These are phyloP conservation scores for Sarotherodon lohbergeri DNA, from an alignment of 2,113 vertebrate species.

Conservation along the genomic window DNA sequence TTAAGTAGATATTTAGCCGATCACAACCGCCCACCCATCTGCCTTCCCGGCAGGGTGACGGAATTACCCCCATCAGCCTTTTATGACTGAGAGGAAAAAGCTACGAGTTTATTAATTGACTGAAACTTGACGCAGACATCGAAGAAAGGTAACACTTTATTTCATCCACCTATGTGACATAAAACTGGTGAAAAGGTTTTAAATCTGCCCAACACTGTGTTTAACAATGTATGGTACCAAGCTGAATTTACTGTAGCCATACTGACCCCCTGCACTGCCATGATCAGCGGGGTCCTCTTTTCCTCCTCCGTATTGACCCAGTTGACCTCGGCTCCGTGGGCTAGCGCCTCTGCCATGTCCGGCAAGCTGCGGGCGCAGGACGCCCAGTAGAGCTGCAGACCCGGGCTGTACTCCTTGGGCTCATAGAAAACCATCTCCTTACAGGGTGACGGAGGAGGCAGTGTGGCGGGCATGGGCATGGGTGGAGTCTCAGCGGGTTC, in stretches of 20 bases:
- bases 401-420: constrained; percentile 77
- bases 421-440: constrained; percentile 78
- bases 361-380: constrained; percentile 87
- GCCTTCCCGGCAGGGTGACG: too few relatives aligned
- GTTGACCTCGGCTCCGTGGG: constrained; percentile 92
- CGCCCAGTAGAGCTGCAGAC: constrained; percentile 87
- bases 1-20: background rate
- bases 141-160: background rate
- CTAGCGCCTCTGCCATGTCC: constrained; percentile 92
- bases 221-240: fast-evolving
- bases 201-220: background rate
- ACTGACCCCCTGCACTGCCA: constrained; percentile 93
- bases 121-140: background rate
- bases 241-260: background rate
- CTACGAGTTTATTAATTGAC: background rate
- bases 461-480: constrained; percentile 49
- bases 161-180: background rate
- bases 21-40: background rate
- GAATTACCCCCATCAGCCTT: background rate
- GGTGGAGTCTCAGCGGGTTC: constrained; percentile 53
- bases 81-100: background rate
- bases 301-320: constrained; percentile 87
- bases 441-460: constrained; percentile 60
- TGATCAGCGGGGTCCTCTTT: constrained; percentile 89
- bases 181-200: background rate